These are phyloP conservation scores for Puffinus mauretanicus DNA, from an alignment of 2,113 vertebrate species.

Conservation along the genomic window DNA sequence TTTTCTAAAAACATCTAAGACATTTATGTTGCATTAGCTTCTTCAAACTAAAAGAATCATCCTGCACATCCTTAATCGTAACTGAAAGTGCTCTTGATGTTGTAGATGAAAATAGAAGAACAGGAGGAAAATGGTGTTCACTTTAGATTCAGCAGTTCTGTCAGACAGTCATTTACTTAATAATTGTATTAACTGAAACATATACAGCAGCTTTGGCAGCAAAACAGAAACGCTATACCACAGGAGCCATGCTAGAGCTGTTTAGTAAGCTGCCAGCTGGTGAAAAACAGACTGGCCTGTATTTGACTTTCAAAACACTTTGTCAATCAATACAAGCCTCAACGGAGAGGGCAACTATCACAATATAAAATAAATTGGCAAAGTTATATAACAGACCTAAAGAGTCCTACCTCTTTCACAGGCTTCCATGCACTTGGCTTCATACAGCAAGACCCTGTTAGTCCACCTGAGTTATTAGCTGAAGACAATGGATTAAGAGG, in stretches of 20 bases:
- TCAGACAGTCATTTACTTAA: background rate
- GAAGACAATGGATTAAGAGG: background rate
- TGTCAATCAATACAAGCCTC: slow-evolving; percentile 19
- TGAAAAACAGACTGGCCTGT: background rate
- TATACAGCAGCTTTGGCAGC: background rate
- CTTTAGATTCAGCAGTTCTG: background rate
- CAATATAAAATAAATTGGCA: background rate
- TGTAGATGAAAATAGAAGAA: background rate
- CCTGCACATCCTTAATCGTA: background rate
- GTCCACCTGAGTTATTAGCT: background rate
- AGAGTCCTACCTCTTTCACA: background rate
- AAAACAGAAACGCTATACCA: slow-evolving; percentile 2
- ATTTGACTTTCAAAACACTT: slow-evolving; percentile 22
- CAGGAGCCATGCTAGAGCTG: background rate
- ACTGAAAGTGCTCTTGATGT: background rate
- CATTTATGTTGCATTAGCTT: background rate
- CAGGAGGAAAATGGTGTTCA: background rate
- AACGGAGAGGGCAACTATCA: background rate
- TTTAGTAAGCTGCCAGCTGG: background rate
- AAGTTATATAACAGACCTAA: background rate
- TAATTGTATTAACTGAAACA: slow-evolving; percentile 35
- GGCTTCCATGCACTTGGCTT: background rate
- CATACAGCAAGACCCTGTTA: background rate
- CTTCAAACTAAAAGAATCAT: background rate
- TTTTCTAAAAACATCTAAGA: background rate